Percentiles rank a stretch among this genome's conserved stretches.
These are phyloP conservation scores for Reticulitermes lucifugus DNA, from an alignment of 2,888 invertebrate species.

Conservation along the genomic window DNA sequence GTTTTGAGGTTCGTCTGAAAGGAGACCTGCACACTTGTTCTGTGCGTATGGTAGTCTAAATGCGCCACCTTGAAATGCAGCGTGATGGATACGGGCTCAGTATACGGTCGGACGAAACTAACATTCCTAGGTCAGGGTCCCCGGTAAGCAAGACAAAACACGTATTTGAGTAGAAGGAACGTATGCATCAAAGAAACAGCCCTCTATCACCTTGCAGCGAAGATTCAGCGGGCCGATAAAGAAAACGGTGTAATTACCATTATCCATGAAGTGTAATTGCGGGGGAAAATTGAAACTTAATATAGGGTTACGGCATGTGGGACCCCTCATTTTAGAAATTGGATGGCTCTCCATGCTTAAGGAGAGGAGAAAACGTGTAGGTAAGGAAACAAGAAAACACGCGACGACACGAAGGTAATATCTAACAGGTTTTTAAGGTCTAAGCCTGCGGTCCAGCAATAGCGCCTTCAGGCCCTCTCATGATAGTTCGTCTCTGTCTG, in stretches of 20 bases:
- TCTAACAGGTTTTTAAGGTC: slow-evolving; percentile 48
- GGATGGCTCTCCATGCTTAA: slow-evolving; percentile 45
- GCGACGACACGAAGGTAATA: slow-evolving; percentile 45
- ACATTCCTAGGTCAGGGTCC: too few species aligned
- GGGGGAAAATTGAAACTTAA: slow-evolving; percentile 53
- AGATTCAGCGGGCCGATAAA: slow-evolving; percentile 50
- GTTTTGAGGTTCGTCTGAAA: too few species aligned
- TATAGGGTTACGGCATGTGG: slow-evolving; percentile 49
- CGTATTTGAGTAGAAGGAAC: neutral
- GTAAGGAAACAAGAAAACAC: slow-evolving; percentile 26
- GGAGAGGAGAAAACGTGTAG: slow-evolving; percentile 23
- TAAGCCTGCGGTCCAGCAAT: slow-evolving; percentile 4
- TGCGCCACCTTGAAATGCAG: too few species aligned
- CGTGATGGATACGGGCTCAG: too few species aligned
- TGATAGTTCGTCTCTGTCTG: neutral
- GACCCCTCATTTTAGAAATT: slow-evolving; percentile 50
- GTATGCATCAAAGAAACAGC: slow-evolving; percentile 14
- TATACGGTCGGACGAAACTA: too few species aligned
- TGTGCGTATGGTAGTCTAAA: too few species aligned
- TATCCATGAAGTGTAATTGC: slow-evolving; percentile 53
- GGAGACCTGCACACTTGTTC: too few species aligned
- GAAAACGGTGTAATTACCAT: slow-evolving; percentile 50
- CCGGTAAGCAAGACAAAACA: neutral
- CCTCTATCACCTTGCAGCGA: slow-evolving; percentile 29
- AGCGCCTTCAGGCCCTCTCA: slow-evolving; percentile 11